Base-by-base conservation (phyloP, 2,888 invertebrate species). In the Alentia gelatinosa region DNA sequence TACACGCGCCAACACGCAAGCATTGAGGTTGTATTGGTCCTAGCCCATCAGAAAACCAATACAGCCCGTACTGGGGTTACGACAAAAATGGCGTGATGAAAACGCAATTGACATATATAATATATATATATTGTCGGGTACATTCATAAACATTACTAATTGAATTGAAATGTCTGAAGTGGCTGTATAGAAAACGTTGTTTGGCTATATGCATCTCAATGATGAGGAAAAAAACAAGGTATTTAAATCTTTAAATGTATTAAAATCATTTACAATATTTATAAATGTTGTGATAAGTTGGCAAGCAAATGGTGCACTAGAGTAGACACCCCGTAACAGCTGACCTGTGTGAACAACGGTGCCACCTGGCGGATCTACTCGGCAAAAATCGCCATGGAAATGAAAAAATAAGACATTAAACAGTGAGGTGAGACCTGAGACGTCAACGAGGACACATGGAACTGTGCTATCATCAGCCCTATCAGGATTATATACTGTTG, bases 251-350 rank as follows among this genome's bases (percentile, higher is more conserved):
- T 26, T 1, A 68, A 68, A 68, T 68, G 68, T 68, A 68, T 19
- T 68, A 12, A 68, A 68, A 68, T 68, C 68, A 68, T 68, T 68
- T 68, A 68, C 68, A 30, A 68, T 68, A 68, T 68, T 68, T 68
- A 79, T 39, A 79, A 79, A 79, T 79, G 19, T 79, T 79, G 79
- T 79, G 79, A 79, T 35, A 79, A 79, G 9, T 86, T 47, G 26
- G 86, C 86, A 86, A 86, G 86, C 86, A 86, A 47, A 86, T 47
- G 42, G 86, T 86, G 86, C 83, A 83, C 86, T 86, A 47, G 50
- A 86, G 47, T 47, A 86, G 35, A 86, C 86, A 86, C 86, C 86
- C 86, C 30, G 86, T 86, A 86, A 42, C 86, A 47, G 86, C 86
- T 86, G 86, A 86, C 86, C 86, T 86, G 86, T 86, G 86, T 86